phyloP scores from a whole-genome alignment of 1,140 invertebrate species.

The Halyomorpha halys region DNA sequence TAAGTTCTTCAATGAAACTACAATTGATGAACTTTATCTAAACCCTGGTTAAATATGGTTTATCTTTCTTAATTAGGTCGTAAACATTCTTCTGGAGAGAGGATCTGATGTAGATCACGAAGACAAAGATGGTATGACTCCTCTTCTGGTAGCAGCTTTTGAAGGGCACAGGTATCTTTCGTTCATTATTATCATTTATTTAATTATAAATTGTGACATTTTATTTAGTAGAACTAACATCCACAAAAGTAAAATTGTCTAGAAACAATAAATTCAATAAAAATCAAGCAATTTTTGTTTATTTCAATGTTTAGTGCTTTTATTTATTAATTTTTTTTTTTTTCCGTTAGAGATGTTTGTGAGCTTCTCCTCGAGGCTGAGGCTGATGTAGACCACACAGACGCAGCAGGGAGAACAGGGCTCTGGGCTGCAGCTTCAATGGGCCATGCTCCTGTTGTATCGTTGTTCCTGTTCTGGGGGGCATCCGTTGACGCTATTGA shows the following conservation, averaged over 20 bases:
- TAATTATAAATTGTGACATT: too few relatives aligned
- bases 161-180: conserved; percentile 69
- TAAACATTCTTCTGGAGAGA: conserved; percentile 65
- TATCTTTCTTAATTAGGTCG: conserved; percentile 40
- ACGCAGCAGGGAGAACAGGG: conserved; percentile 65
- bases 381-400: conserved; percentile 75
- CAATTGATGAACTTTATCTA: too few relatives aligned
- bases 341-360: conserved; percentile 54
- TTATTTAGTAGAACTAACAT: too few relatives aligned
- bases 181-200: too few relatives aligned
- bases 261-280: too few relatives aligned
- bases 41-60: too few relatives aligned
- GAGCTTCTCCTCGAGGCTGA: conserved; percentile 74
- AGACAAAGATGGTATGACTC: conserved; percentile 87
- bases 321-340: too few relatives aligned
- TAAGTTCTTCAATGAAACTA: too few relatives aligned
- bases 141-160: conserved; percentile 84
- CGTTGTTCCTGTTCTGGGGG: conserved; percentile 74
- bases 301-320: too few relatives aligned
- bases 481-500: conserved; percentile 84
- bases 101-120: conserved; percentile 80
- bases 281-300: too few relatives aligned
- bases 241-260: too few relatives aligned
- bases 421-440: conserved; percentile 76
- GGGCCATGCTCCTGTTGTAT: conserved; percentile 71